Evolutionary conservation across 2,888 invertebrate genomes (phyloP), one percentile per base, ranked within the genome.

Genomic region (Neuroscelio doddi): DNA sequence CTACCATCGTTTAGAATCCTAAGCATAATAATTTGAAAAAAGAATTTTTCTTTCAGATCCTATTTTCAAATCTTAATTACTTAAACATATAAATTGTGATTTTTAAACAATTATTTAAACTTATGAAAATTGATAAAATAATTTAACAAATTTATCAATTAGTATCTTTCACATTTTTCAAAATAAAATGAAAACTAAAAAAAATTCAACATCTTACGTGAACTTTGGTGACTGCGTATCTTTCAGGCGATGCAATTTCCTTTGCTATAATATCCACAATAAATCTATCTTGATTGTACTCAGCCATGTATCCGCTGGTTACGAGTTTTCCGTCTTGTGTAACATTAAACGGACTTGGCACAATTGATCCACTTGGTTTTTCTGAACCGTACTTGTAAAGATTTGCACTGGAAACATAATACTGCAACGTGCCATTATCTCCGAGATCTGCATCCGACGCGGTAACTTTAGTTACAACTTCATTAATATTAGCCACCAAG

Each of bases 211-310:
- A 69, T 87, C 91, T 89, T 82, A 94, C 94, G 80, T 92, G 91
- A 62, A 95, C 91, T 86, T 90, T 90, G 0, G 94, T 88, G 45
- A 88, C 89, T 1, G 93, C 92, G 72, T 91, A 91, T 62, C 94
- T 85, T 75, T 92, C 91, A 0, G 96, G 95, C 9, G 90, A 88
- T 1, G 93, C 92, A 1, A 89, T 86, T 81, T 96, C 96, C 62
- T 92, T 91, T 0, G 95, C 96, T 7, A 94, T 89, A 38, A 96
- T 89, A 76, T 94, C 93, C 47, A 96, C 86, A 56, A 93, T 90
- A 79, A 96, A 96, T 41, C 94, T 87, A 78, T 95, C 94, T 75
- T 95, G 94, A 78, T 93, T 93, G 83, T 95, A 96, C 79, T 96
- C 95, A 0, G 93, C 91, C 90, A 96, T 92, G 75, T 92, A 92